Evolutionary conservation across 2,888 invertebrate species (phyloP), one percentile per base, ranked within the genome.

Genomic region (Homarus gammarus): DNA sequence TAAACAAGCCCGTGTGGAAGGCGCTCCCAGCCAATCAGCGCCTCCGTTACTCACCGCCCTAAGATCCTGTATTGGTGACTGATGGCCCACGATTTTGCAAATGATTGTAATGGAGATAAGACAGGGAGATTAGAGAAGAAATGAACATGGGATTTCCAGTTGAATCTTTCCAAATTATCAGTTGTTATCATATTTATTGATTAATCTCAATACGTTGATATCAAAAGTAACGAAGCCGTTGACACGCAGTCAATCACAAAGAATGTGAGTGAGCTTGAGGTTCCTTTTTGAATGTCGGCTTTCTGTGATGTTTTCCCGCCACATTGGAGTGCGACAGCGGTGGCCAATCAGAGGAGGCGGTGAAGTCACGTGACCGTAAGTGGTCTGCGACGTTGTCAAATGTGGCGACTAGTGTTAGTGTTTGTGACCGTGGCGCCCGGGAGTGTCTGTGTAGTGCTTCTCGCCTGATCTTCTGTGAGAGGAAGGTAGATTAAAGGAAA

Each of bases 271-370:
- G 61, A 75, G 75, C 72, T 81, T 10, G 78, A 70, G 78, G 68
- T 85, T 78, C 70, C 70, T 68, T 79, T 87, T 88, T 88, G 88
- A 88, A 84, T 27, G 84, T 84, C 68, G 70, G 77, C 56, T 56
- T 89, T 78, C 51, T 87, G 87, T 87, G 87, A 87, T 87, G 82
- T 87, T 87, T 87, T 89, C 84, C 84, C 89, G 89, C 89, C 84
- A 84, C 27, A 15, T 44, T 44, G 51, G 83, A 70, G 89, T 72
- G 40, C 10, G 79, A 27, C 56, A 36, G 36, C 38, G 61, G 12
- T 27, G 51, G 38, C 87, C 87, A 87, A 87, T 87, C 36, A 51
- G 51, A 15, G 27, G 36, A 44, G 36, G 36, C 51, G 31, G 56
- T 10, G 31, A 51, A 56, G 75, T 82, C 81, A 82, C 87, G 87